Evolutionary conservation across 2,797 vertebrate species (phyloP), one percentile per base, ranked within the genome.

Genomic region (Dromococcyx pavoninus): DNA sequence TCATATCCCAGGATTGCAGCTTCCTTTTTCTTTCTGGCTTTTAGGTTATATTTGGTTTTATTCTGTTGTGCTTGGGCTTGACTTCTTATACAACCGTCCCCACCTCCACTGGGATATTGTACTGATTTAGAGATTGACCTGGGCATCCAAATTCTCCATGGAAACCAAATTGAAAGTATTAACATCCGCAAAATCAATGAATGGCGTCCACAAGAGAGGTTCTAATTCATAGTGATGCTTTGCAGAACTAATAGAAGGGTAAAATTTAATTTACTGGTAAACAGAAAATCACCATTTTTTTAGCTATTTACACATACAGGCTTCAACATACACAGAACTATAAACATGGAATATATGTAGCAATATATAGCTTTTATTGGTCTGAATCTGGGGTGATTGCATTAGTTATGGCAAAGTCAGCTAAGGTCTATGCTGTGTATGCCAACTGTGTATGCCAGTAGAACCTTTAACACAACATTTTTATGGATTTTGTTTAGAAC

Each of bases 261-360:
- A 84, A 83, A 83, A 93, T 92, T 78, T 77, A 88, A 91, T 92
- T 96, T 95, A 86, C 54, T 88, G 54, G 61, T 86, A 92, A 75
- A 66, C 64, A 81, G 85, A 92, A 89, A 90, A 60, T 56, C 95
- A 81, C 79, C 3, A 44, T 93, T 95, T 88, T 46, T 78, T 57
- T 17, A 44, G 28, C 71, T 88, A 15, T 46, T 92, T 91, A 50
- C 18, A 62, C 15, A 12, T 74, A 67, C 43, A 93, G 43, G 54
- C 54, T 57, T 85, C 54, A 28, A 44, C 60, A 24, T 33, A 27
- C 44, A 37, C 39, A 77, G 77, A 54, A 46, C 65, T 80, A n/a
- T 78, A 89, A 91, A 83, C 35, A 37, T 23, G 69, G 85, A 88
- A 41, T 87, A 18, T 80, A 35, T 89, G 46, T 78, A 88, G 76